These are phyloP conservation scores for Bubo blakistoni DNA, from an alignment of 2,113 vertebrate genomes.

Conservation along the genomic window DNA sequence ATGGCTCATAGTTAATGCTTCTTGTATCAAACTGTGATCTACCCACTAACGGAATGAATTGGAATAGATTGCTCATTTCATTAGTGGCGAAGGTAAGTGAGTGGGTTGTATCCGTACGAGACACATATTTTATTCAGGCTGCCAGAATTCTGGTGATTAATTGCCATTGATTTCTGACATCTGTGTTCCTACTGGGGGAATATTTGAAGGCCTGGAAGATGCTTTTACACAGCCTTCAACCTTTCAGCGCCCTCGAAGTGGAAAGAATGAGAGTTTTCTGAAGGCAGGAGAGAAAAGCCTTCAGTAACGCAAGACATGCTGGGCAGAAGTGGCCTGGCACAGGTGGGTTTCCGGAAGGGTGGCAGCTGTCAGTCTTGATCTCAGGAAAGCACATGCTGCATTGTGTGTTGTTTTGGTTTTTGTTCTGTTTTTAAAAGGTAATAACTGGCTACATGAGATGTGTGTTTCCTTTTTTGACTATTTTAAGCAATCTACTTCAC, in stretches of 20 bases:
- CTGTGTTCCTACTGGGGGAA: background rate
- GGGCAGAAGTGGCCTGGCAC: background rate
- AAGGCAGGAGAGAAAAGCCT: background rate
- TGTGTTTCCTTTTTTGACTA: background rate
- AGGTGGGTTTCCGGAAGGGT: background rate
- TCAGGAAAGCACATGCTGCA: background rate
- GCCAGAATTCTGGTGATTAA: background rate
- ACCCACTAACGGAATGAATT: background rate
- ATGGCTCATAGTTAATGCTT: background rate
- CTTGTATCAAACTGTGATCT: background rate
- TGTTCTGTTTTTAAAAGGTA: background rate
- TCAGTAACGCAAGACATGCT: background rate
- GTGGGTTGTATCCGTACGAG: background rate
- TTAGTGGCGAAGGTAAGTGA: background rate
- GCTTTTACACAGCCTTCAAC: background rate
- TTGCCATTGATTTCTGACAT: background rate
- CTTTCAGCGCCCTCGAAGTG: background rate
- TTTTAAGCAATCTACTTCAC: constrained; percentile 29
- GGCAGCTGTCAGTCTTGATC: background rate
- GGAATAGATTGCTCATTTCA: background rate
- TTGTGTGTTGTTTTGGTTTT: background rate
- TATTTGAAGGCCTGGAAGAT: background rate
- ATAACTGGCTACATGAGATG: background rate
- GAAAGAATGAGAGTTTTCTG: background rate
- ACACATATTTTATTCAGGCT: background rate